phyloP scores from a whole-genome alignment of 1,140 invertebrate genomes.

The Halictus rubicundus region DNA sequence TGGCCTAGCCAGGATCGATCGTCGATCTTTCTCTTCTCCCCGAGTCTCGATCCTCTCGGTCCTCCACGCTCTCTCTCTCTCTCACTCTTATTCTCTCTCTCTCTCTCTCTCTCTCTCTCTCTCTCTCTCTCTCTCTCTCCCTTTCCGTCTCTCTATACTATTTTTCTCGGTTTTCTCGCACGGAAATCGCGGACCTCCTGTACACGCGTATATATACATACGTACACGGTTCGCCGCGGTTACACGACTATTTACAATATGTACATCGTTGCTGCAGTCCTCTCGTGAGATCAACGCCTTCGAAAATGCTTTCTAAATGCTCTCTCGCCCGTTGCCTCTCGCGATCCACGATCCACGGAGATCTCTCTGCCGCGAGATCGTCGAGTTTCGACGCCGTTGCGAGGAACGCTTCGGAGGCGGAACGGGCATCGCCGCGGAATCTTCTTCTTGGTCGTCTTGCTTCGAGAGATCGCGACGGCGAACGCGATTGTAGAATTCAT shows the following conservation, averaged over 20 bases:
- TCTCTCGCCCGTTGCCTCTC: no score
- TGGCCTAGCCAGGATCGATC: not conserved
- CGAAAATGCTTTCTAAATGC: conserved; percentile 47
- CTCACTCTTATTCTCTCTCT: no score
- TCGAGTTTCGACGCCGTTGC: no score
- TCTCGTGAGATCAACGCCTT: conserved; percentile 72
- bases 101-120: no score
- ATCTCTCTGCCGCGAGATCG: not conserved
- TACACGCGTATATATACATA: conserved; percentile 65
- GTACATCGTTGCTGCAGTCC: conserved; percentile 58
- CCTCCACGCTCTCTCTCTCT: no score
- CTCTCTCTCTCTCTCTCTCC: no score
- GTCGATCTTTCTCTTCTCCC: not conserved
- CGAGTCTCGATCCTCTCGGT: not conserved
- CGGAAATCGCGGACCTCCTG: conserved; percentile 47
- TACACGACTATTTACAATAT: conserved; percentile 73
- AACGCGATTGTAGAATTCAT: conserved; percentile 20
- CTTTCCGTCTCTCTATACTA: no score
- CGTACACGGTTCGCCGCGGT: conserved; percentile 53
- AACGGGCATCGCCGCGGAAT: no score
- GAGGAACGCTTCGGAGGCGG: no score
- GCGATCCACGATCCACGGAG: no score
- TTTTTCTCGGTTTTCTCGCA: not conserved
- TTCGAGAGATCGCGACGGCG: not conserved
- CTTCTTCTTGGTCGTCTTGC: no score